Evolutionary conservation across 2,888 invertebrate species (phyloP).

Genomic region (Lucinisca nassula): DNA sequence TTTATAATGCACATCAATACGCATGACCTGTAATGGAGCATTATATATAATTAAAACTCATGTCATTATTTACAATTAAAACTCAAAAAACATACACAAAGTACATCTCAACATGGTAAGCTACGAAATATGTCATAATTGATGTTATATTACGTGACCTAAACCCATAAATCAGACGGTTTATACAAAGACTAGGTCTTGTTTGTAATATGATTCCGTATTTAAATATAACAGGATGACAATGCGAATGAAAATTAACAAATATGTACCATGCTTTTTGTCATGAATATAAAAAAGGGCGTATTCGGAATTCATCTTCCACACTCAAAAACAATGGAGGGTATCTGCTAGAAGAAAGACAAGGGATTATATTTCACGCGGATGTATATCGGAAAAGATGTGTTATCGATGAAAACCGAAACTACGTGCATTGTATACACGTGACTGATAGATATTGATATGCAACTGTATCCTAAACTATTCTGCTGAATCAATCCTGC

Average conservation of each 20-base stretch:
- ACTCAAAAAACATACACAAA: background rate
- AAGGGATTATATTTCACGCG: slow-evolving; percentile 14
- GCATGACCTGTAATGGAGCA: background rate
- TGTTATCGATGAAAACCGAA: background rate
- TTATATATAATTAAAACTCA: background rate
- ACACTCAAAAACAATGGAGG: background rate
- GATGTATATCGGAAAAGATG: slow-evolving; percentile 11
- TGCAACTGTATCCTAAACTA: background rate
- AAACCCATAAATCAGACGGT: slow-evolving; percentile 37
- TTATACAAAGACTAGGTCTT: slow-evolving; percentile 11
- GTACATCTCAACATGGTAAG: background rate
- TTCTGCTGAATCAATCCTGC: background rate
- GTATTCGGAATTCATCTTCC: background rate
- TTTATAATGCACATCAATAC: background rate
- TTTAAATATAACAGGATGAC: background rate
- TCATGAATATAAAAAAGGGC: background rate
- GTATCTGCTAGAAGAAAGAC: background rate
- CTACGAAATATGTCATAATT: background rate
- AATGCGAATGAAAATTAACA: background rate
- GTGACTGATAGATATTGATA: too few relatives aligned
- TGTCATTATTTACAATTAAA: background rate
- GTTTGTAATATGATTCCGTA: background rate
- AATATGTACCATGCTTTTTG: background rate
- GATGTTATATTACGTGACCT: slow-evolving; percentile 33
- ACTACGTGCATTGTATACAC: background rate